Conservation (phyloP, 1,140 invertebrate genomes). For the Camponotus floridanus region DNA sequence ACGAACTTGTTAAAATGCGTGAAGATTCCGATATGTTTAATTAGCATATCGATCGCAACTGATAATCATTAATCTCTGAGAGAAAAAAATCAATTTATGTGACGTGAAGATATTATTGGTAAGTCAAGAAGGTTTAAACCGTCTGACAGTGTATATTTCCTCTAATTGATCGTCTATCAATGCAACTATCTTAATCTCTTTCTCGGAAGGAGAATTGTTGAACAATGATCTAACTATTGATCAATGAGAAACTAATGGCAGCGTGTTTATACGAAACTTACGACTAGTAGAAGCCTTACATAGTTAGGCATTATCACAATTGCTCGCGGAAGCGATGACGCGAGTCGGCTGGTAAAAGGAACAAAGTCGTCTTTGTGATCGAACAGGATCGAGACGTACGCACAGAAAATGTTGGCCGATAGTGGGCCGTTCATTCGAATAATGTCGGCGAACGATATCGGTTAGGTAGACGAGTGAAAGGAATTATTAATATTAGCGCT, state of each 20-base stretch:
- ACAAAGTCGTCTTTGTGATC: constrained; percentile 81
- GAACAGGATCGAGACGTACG: constrained; percentile 6
- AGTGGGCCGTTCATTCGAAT: constrained; percentile 44
- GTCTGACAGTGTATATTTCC: constrained; percentile 23
- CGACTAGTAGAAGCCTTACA: constrained; percentile 28
- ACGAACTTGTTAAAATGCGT: constrained; percentile 19
- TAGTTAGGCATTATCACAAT: constrained; percentile 62
- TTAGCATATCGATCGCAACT: not conserved
- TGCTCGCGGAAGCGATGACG: constrained; percentile 62
- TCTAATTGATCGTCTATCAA: not conserved
- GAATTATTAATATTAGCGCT: constrained; percentile 80
- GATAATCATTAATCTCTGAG: not conserved
- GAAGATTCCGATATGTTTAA: not conserved
- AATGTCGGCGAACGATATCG: constrained; percentile 74
- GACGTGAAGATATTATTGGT: not conserved
- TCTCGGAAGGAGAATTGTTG: constrained; percentile 35
- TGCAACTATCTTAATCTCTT: constrained; percentile 40
- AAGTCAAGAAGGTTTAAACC: constrained; percentile 17
- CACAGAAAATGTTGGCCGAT: not conserved
- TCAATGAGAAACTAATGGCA: constrained; percentile 34
- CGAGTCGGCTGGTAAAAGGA: constrained; percentile 59
- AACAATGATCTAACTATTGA: constrained; percentile 33
- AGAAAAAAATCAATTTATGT: not conserved
- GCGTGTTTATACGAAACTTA: constrained; percentile 10
- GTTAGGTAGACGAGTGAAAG: constrained; percentile 63